Percentiles rank a stretch among this genome's conserved stretches.
phyloP scores from a whole-genome alignment of 2,113 vertebrate species.

The Triplophysa tibetana region DNA sequence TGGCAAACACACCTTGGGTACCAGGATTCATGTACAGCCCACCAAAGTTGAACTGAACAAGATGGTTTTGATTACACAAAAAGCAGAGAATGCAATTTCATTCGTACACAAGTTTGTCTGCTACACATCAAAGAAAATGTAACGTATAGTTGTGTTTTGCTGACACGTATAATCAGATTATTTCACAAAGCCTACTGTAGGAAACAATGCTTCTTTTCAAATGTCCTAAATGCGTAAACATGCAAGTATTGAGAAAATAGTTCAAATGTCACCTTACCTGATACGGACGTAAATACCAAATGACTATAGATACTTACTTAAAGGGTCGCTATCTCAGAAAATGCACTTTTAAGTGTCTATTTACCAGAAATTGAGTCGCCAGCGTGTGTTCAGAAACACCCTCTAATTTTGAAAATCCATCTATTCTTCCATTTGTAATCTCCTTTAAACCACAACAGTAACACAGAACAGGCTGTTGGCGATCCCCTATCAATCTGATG shows the following conservation, averaged over 20 bases:
- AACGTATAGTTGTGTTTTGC: neutral
- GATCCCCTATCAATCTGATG: no score
- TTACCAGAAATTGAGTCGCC: no score
- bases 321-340: no score
- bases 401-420: no score
- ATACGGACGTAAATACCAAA: no score
- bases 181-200: neutral
- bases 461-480: no score
- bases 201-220: neutral
- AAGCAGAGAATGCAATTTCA: constrained; percentile 1
- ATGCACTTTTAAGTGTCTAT: no score
- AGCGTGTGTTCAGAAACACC: no score
- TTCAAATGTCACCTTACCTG: neutral
- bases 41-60: constrained; percentile 23
- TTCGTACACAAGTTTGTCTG: neutral
- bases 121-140: neutral
- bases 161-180: neutral
- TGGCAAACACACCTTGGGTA: constrained; percentile 17
- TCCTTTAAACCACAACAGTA: no score
- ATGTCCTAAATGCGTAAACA: neutral
- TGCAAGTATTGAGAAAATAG: neutral
- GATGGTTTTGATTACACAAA: constrained; percentile 11
- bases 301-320: no score
- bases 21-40: constrained; percentile 36
- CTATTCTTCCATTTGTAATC: no score